Conservation (phyloP, 2,113 vertebrate species). For the Setophaga kirtlandii region DNA sequence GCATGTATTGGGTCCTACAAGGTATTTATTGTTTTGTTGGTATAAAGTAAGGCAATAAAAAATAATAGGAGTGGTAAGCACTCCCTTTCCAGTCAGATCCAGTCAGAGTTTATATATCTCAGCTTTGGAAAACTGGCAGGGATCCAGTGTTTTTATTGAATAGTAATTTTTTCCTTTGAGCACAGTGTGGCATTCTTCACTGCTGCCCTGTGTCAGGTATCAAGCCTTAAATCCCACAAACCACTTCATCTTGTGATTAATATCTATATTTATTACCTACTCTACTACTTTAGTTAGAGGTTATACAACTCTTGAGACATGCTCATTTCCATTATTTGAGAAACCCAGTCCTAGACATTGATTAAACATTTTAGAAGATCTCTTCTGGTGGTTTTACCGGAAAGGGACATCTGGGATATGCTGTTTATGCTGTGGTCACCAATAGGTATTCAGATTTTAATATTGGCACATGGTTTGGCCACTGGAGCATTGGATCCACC, state of each 20-base stretch:
- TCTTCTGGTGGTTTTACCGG: too few species aligned
- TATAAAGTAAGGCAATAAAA: constrained; percentile 4
- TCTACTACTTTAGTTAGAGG: background rate
- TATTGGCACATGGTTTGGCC: too few species aligned
- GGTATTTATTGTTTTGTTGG: constrained; percentile 20
- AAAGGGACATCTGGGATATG: too few species aligned
- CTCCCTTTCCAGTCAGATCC: background rate
- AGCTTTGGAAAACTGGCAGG: background rate
- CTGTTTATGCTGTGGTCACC: too few species aligned
- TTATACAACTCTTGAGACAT: background rate
- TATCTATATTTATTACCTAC: background rate
- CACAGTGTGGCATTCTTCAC: background rate
- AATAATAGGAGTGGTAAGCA: background rate
- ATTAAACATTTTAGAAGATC: too few species aligned
- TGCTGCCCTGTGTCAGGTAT: background rate
- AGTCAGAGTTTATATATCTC: background rate
- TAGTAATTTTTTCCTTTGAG: background rate
- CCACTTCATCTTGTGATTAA: background rate
- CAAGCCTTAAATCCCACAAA: background rate
- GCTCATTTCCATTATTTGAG: background rate
- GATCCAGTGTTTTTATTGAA: background rate
- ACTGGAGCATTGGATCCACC: too few species aligned
- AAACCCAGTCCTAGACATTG: too few species aligned
- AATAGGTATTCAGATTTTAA: too few species aligned
- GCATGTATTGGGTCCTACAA: background rate